Evolutionary conservation across 2,113 vertebrate species (phyloP).

Genomic region (Coregonus clupeaformis): DNA sequence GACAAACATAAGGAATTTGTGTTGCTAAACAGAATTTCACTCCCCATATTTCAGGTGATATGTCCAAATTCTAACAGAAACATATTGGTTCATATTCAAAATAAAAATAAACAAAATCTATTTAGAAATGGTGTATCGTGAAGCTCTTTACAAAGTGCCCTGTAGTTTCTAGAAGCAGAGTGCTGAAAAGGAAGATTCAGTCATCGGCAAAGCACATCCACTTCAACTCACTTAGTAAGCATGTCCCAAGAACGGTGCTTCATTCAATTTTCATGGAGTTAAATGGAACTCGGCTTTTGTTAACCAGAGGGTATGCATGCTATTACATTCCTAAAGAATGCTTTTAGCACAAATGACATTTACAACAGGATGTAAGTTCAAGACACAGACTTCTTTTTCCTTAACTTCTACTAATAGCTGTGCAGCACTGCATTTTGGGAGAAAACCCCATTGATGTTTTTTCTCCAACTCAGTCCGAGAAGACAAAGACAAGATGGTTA

Average conservation of each 20-base stretch:
- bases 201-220: not conserved
- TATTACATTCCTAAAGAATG: conserved; percentile 23
- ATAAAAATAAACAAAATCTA: too few species aligned
- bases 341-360: conserved; percentile 8
- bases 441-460: not conserved
- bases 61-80: too few species aligned
- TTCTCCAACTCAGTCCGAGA: too few species aligned
- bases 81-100: too few species aligned
- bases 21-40: too few species aligned
- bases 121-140: too few species aligned
- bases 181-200: not conserved
- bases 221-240: not conserved
- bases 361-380: not conserved
- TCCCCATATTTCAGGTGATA: too few species aligned
- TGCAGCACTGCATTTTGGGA: not conserved
- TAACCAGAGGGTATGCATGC: conserved; percentile 33
- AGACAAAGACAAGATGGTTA: not conserved
- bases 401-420: not conserved
- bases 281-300: conserved; percentile 8
- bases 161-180: not conserved
- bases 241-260: not conserved
- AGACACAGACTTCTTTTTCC: not conserved
- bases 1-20: too few species aligned
- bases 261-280: conserved; percentile 19
- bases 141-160: not conserved